Base-by-base conservation (phyloP, 2,888 invertebrate genomes). In the Amiota minor region DNA sequence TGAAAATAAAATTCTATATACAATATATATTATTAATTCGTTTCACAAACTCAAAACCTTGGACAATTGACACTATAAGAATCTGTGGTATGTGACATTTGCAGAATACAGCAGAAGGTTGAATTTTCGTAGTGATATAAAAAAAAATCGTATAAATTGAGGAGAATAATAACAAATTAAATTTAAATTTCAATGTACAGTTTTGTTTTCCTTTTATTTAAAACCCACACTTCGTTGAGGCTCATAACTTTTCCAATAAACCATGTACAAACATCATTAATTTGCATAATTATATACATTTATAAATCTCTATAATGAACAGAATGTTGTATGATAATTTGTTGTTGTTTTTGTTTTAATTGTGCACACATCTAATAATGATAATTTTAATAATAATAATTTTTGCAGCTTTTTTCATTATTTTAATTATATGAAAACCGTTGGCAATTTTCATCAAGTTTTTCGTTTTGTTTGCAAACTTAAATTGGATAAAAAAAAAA, bases 401-500 rank as follows among this genome's bases (percentile, higher is more conserved):
- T 65, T 65, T 46, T n/a, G 46, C n/a, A 12, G 65, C 1, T 18
- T 59, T 59, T 55, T 55, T 55, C 14, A 9, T 55, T 55, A 1
- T 64, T 64, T 64, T 64, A 46, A 64, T 64, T 18, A 64, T 35
- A 49, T 35, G 35, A 10, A 47, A n/a, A 49, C 65, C 49, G 65
- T 49, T 10, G 18, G 65, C 65, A 18, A 35, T 23, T 62, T 62
- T 35, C 35, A 35, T 35, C 35, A 49, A 47, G 12, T 46, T 10
- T 12, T 47, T n/a, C n/a, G n/a, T 55, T n/a, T 6, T 53, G 53
- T 53, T 14, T 14, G 14, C 35, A 9, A 12, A 62, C 45, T 45
- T 62, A 20, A 35, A 62, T n/a, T 64, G 62, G 9, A 14, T 16
- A 35, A 18, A 11, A 47, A 65, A 65, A 12, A 18, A 11, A 59